Evolutionary conservation across 2,113 vertebrate genomes (phyloP), one percentile per base, ranked within the genome.

Genomic region (Cephalopholis sonnerati): DNA sequence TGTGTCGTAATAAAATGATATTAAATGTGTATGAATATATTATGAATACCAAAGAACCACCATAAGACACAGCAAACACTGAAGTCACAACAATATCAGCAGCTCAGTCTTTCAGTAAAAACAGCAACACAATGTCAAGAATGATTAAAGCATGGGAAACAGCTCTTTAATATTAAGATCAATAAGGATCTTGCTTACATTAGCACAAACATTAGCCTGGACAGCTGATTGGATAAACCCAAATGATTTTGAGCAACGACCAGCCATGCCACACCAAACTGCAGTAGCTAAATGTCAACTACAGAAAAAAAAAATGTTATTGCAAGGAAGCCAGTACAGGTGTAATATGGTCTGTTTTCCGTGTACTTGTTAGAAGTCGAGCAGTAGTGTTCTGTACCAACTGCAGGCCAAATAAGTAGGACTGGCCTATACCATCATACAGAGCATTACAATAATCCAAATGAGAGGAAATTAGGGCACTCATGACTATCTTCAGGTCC

Each of bases 231-330:
- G 48, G 50, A 57, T 65, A 64, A 82, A 69, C 24, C 16, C 58
- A 0, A 25, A 2, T 1, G 5, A 44, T 29, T 53, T 32, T 25
- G 15, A 82, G 68, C 68, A 74, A 65, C 3, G 25, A 57, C 25
- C 1, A 3, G 39, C 48, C 1, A 2, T 39, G 24, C n/a, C 44
- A 58, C 59, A 16, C 46, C 65, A 36, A 25, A 66, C 27, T 48
- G 61, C 61, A 71, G 58, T 68, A 11, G 69, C 61, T 78, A 58
- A 73, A 87, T 77, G 0, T 71, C 79, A 77, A 9, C 46, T 29
- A 7, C 65, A n/a, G n/a, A n/a, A n/a, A n/a, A n/a, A n/a, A n/a
- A n/a, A n/a, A n/a, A n/a, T n/a, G n/a, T n/a, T n/a, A n/a, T n/a
- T n/a, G n/a, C n/a, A n/a, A n/a, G n/a, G n/a, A n/a, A n/a, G n/a